Percentiles rank a stretch among this genome's conserved stretches.
Evolutionary conservation across 2,888 invertebrate genomes (phyloP).

Genomic region (Corbicula japonica): DNA sequence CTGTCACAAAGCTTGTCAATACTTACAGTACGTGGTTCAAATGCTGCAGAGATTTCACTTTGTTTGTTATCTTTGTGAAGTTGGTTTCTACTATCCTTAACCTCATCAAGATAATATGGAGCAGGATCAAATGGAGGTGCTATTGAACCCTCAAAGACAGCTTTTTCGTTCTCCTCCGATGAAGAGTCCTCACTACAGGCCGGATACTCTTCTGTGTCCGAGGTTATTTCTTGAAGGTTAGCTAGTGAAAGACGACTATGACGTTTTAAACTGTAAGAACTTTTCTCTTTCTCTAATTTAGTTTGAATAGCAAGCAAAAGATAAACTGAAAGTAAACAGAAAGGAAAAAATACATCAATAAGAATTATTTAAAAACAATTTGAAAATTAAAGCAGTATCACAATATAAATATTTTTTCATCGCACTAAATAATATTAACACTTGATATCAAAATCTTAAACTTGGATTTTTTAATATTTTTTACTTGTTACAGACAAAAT

Average conservation of each 20-base stretch:
- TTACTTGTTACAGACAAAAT: no score
- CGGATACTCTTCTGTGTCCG: neutral
- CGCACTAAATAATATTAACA: no score
- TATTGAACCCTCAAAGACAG: neutral
- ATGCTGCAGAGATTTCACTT: neutral
- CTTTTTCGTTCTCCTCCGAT: slow-evolving; percentile 24
- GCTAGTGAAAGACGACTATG: slow-evolving; percentile 8
- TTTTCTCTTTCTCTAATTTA: slow-evolving; percentile 25
- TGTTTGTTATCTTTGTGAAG: neutral
- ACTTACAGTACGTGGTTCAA: no score
- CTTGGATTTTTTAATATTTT: no score
- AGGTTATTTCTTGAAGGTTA: slow-evolving; percentile 9
- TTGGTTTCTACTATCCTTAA: neutral
- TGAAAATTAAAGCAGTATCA: no score
- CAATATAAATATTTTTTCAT: no score
- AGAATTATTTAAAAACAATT: no score
- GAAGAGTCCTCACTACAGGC: slow-evolving; percentile 11
- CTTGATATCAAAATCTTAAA: no score
- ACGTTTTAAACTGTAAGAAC: slow-evolving; percentile 15
- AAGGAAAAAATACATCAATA: neutral
- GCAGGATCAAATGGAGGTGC: slow-evolving; percentile 59
- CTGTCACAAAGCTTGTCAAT: slow-evolving; percentile 57
- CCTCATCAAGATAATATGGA: slow-evolving; percentile 24
- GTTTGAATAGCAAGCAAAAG: slow-evolving; percentile 49
- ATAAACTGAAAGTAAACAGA: slow-evolving; percentile 31